Evolutionary conservation across 2,888 invertebrate species (phyloP), one percentile per base, ranked within the genome.

Genomic region (Smittia aterrima): DNA sequence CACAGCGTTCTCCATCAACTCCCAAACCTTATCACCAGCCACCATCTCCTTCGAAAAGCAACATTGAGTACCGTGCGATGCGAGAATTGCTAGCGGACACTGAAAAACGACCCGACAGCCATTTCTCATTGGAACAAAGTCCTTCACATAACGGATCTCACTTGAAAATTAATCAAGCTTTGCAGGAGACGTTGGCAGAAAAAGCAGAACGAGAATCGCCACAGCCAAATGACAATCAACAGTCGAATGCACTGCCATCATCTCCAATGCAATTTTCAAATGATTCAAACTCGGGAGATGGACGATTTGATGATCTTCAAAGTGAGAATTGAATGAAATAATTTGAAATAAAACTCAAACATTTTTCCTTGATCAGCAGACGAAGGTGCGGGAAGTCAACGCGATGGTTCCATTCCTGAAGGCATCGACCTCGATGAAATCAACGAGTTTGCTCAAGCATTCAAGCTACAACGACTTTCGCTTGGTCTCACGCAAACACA

Each of bases 351-450:
- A 47, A 47, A 2, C 32, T 32, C 9, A 32, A 6, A 32, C 2
- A 47, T n/a, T 32, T 32, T 47, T 47, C 4, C 6, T 47, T 47
- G 11, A 6, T 92, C 95, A 77, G 96, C 96, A 81, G 96, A 94
- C 84, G 95, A 96, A 84, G 58, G 58, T 13, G 92, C 94, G 70
- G 95, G 92, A 77, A 93, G 93, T 81, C 96, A 96, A 40, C 58
- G 62, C 16, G 72, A 72, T n/a, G 22, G 24, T 16, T 24, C 64
- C 83, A 92, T 96, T 74, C 96, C 97, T 40, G 97, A 98, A 81
- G 97, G 97, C 71, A 95, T 97, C 80, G 95, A 98, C 85, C 85
- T 98, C 81, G 97, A 98, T 83, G 97, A 97, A 85, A 98, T 98
- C 82, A 96, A 96, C 85, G 97, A 98, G 85, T 98, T 98, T 84